A percentile compares a stretch with the other conserved stretches of the same genome.
Conservation (phyloP, 2,888 invertebrate species). For the Scrobipalpa costella region DNA sequence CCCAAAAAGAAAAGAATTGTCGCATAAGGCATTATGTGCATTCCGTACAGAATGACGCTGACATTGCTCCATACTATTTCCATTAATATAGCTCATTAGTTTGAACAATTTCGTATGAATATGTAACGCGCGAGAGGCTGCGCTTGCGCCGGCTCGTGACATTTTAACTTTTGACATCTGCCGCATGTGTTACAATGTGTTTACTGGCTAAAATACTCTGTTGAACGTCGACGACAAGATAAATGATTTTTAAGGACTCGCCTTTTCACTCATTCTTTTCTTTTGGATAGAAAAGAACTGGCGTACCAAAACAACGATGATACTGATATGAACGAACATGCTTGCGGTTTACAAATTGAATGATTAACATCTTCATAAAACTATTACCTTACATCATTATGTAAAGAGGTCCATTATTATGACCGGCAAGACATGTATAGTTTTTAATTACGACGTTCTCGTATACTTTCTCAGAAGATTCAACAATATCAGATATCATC, state of each 20-base stretch:
- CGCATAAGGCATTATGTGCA: conserved; percentile 33
- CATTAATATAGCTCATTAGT: conserved; percentile 33
- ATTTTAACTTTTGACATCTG: conserved; percentile 37
- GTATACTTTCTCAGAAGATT: conserved; percentile 34
- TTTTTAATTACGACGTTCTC: neutral
- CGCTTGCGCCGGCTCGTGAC: conserved; percentile 33
- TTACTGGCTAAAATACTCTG: neutral
- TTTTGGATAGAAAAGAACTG: neutral
- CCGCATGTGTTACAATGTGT: conserved; percentile 19
- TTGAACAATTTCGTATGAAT: conserved; percentile 35
- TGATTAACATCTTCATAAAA: neutral
- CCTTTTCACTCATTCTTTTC: neutral
- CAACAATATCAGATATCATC: conserved; percentile 46
- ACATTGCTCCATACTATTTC: conserved; percentile 41
- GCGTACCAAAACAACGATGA: neutral
- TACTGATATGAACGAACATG: neutral
- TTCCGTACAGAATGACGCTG: conserved; percentile 33
- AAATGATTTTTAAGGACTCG: neutral
- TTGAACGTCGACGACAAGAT: neutral
- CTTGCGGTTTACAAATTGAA: neutral
- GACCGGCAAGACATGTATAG: neutral
- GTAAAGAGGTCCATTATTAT: conserved; percentile 9
- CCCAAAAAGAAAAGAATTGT: conserved; percentile 33
- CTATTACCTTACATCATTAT: neutral
- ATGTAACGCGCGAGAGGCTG: conserved; percentile 30